Evolutionary conservation across 1,140 invertebrate species (phyloP), one percentile per base, ranked within the genome.

Genomic region (Nylanderia fulva): DNA sequence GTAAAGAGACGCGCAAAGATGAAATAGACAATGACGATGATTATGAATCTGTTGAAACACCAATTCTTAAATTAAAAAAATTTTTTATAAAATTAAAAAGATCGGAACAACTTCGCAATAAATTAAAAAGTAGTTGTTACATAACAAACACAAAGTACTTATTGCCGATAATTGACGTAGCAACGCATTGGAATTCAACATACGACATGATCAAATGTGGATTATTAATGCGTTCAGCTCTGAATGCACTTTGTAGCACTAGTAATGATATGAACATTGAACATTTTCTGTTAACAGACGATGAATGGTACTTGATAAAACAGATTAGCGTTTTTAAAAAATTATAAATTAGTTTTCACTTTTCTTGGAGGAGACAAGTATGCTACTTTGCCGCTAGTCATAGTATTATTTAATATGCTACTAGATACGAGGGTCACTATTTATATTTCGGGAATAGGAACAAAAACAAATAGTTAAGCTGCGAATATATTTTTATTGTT

Each of bases 361-460:
- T 6, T 63, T 63, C 29, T 63, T 39, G 36, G 36, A 39, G 36
- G 29, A 13, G 60, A 63, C 15, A 63, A 39, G 36, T 39, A 39
- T 39, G 36, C 36, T 39, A 39, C 7, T 39, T 33, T 63, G 18
- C 60, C 58, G 27, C 27, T 29, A 27, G 29, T 63, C 15, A 7
- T 63, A 63, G 29, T 63, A 63, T 29, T 15, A 63, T 63, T 63
- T 33, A 63, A 63, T 63, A 36, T 63, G 29, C 29, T 63, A 33
- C 18, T 63, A 63, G 60, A 63, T 63, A 63, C n/a, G n/a, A n/a
- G n/a, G n/a, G n/a, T n/a, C n/a, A n/a, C n/a, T n/a, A n/a, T n/a
- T n/a, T n/a, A n/a, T n/a, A n/a, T n/a, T n/a, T n/a, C n/a, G n/a
- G n/a, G n/a, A n/a, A n/a, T n/a, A n/a, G n/a, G n/a, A n/a, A n/a